Evolutionary conservation across 2,113 vertebrate species (phyloP).

Genomic region (Ptilorrhoa leucosticta): DNA sequence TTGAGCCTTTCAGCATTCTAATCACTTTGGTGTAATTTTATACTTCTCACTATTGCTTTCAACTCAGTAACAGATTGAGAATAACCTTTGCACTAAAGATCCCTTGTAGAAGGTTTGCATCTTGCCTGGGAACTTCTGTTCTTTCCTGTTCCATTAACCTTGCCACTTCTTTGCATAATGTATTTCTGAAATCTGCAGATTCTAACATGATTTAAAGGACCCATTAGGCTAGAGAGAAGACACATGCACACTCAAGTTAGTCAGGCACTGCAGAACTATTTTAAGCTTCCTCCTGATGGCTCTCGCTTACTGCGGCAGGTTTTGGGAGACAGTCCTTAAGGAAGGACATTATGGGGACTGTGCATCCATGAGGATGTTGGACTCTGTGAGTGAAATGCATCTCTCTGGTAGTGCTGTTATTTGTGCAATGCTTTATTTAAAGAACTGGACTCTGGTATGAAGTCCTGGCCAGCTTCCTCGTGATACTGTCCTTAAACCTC

Average conservation of each 20-base stretch:
- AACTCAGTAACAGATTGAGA: neutral
- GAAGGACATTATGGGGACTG: neutral
- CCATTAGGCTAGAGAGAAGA: neutral
- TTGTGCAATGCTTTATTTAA: neutral
- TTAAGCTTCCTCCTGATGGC: neutral
- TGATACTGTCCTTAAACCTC: neutral
- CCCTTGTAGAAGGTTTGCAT: neutral
- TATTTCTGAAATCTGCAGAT: neutral
- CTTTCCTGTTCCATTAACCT: neutral
- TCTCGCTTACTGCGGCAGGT: fast-evolving
- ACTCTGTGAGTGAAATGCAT: neutral
- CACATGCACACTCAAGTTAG: neutral
- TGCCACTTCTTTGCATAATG: neutral
- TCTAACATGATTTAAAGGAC: neutral
- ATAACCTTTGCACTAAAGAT: neutral
- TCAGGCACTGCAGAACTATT: neutral
- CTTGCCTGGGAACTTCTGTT: neutral
- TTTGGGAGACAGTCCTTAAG: neutral
- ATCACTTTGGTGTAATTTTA: neutral
- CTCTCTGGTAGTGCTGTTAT: neutral
- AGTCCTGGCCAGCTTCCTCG: neutral
- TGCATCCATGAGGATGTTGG: neutral
- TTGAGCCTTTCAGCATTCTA: neutral
- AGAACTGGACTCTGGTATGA: neutral
- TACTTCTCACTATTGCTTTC: neutral